Evolutionary conservation across 2,113 vertebrate genomes (phyloP).

Genomic region (Colinus virginianus): DNA sequence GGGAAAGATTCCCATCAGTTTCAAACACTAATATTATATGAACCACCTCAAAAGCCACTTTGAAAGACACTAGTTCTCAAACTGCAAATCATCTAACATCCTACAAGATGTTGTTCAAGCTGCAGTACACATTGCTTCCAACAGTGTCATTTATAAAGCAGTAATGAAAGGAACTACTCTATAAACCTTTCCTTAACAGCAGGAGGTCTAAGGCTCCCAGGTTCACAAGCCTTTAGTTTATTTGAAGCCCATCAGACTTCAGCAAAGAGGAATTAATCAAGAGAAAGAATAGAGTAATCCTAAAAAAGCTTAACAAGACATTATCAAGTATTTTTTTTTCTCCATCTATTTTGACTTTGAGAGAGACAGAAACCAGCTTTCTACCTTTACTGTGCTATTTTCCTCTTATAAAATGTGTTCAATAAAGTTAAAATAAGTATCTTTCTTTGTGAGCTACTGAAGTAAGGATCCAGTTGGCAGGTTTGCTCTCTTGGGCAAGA

Average conservation of each 20-base stretch:
- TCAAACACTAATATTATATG: neutral
- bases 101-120: neutral
- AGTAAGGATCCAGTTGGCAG: neutral
- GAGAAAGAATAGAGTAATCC: conserved; percentile 2
- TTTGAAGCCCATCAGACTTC: conserved; percentile 55
- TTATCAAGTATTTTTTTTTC: neutral
- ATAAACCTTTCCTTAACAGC: conserved; percentile 62
- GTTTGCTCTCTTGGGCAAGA: conserved; percentile 16
- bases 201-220: conserved; percentile 36
- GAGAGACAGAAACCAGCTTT: conserved; percentile 18
- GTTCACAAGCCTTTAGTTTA: conserved; percentile 43
- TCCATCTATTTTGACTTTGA: neutral
- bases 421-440: conserved; percentile 31
- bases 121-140: conserved; percentile 24
- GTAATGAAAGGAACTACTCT: conserved; percentile 73
- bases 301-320: conserved; percentile 36
- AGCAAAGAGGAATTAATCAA: conserved; percentile 39
- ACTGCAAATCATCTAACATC: neutral
- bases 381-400: neutral
- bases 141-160: conserved; percentile 58
- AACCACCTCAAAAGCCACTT: neutral
- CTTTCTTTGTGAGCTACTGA: neutral
- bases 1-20: neutral
- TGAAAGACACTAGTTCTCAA: neutral
- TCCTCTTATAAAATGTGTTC: conserved; percentile 2